A percentile compares a stretch with the other conserved stretches of the same genome.
Conservation (phyloP, 2,888 invertebrate genomes). For the Scrobipalpa atriplicella region DNA sequence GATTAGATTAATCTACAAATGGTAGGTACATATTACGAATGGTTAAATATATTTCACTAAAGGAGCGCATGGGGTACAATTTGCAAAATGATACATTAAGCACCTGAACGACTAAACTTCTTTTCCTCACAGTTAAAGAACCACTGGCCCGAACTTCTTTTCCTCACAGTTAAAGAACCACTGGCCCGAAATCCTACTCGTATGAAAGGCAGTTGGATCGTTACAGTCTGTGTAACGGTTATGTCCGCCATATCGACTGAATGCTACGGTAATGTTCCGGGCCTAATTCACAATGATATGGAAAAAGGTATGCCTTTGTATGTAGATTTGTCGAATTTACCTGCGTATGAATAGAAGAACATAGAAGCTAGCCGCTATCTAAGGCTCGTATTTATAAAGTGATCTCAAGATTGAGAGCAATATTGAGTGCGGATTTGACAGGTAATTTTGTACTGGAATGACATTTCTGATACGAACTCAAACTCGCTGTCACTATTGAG, state of each 20-base stretch:
- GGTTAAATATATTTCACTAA: no score
- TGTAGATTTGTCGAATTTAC: slow-evolving; percentile 11
- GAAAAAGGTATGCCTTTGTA: not conserved
- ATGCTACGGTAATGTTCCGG: not conserved
- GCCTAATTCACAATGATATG: slow-evolving; percentile 17
- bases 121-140: not conserved
- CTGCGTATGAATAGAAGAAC: not conserved
- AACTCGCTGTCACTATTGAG: no score
- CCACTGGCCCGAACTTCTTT: not conserved
- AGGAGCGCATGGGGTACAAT: no score
- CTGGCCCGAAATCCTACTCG: not conserved
- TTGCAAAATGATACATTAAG: no score
- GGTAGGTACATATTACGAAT: no score
- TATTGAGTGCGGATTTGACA: no score
- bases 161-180: not conserved
- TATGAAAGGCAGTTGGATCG: slow-evolving; percentile 15
- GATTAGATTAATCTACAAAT: no score
- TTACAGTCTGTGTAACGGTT: slow-evolving; percentile 20
- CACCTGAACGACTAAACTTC: not conserved
- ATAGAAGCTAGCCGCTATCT: no score
- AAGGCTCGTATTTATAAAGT: no score
- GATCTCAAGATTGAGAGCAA: no score
- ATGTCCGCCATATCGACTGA: slow-evolving; percentile 12
- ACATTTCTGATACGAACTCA: no score
- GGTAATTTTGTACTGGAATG: no score